Conservation (phyloP, 1,140 invertebrate genomes). For the Sycobia sp. region DNA sequence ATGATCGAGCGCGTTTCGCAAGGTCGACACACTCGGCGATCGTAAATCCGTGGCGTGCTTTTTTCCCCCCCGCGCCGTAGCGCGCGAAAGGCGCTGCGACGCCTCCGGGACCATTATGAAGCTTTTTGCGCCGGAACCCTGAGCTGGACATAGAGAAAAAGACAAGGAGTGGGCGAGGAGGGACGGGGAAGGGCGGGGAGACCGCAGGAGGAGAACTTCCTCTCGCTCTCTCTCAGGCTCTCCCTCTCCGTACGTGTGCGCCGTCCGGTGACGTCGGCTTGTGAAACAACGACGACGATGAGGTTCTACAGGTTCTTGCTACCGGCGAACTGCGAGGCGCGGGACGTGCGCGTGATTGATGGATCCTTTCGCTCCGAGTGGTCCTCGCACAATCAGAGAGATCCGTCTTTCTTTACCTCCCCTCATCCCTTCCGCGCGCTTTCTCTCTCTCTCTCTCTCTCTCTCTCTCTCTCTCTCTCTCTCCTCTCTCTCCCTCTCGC, state of each 20-base stretch:
- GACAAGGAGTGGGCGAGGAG: no score
- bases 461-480: no score
- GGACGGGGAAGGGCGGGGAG: no score
- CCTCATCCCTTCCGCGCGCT: background rate
- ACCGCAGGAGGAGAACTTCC: no score
- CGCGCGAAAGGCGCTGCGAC: background rate
- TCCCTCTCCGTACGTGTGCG: no score
- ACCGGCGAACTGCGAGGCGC: background rate
- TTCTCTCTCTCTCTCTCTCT: background rate
- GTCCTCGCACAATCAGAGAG: background rate
- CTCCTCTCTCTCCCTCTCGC: no score
- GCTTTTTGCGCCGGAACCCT: conserved; percentile 23
- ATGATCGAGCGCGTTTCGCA: conserved; percentile 16
- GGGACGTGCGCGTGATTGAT: conserved; percentile 26
- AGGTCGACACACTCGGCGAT: conserved; percentile 9
- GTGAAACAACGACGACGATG: no score
- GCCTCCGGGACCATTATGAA: conserved; percentile 23
- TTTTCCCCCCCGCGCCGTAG: no score
- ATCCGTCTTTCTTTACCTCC: background rate
- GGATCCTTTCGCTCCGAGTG: conserved; percentile 13
- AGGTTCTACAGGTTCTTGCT: conserved; percentile 16
- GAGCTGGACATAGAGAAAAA: no score
- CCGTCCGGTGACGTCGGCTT: background rate
- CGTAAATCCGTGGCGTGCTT: conserved; percentile 4
- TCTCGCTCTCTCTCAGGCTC: no score